Base-by-base conservation (phyloP, 2,888 invertebrate species). In the Petrolisthes cinctipes region DNA sequence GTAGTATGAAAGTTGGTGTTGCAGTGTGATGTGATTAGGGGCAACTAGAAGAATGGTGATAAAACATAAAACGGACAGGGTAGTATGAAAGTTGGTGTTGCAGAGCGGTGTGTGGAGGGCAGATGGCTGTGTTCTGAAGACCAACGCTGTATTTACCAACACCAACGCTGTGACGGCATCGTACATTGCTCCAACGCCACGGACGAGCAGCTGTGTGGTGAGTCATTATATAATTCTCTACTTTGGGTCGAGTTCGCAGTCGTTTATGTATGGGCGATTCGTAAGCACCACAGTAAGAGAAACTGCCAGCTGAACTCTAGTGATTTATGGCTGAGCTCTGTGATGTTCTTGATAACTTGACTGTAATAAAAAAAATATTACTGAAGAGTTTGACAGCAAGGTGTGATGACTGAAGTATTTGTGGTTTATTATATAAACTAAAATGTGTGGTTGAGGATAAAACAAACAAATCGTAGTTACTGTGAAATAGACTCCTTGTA, bases 121-220 rank as follows among this genome's bases (percentile, higher is more conserved):
- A 51, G 82, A n/a, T 66, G 57, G 53, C 53, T 82, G 20, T 82
- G 82, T 20, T 5, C 20, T 17, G 82, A 61, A 11, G 82, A 54
- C 53, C 61, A 71, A n/a, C 20, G 14, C 17, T 82, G 82, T 51
- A 82, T 82, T 51, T 71, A 71, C 71, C 2, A n/a, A 11, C 37
- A 71, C 54, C 51, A 71, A 7, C 17, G 68, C 51, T 82, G 82
- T 82, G 82, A 82, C 82, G 71, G 82, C n/a, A n/a, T n/a, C 6
- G 14, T 53, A 7, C 68, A 82, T 53, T 82, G 82, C 54, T 6
- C 71, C 3, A 82, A 82, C 71, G 71, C 37, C 71, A 71, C 82
- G 11, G 82, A 82, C 57, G 82, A 82, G 71, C 20, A n/a, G 4
- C 11, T n/a, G 4, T 82, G 82, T 71, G 82, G 82, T 82, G 53